Evolutionary conservation across 2,888 invertebrate genomes (phyloP).

Genomic region (Hirtodrosophila cameraria): DNA sequence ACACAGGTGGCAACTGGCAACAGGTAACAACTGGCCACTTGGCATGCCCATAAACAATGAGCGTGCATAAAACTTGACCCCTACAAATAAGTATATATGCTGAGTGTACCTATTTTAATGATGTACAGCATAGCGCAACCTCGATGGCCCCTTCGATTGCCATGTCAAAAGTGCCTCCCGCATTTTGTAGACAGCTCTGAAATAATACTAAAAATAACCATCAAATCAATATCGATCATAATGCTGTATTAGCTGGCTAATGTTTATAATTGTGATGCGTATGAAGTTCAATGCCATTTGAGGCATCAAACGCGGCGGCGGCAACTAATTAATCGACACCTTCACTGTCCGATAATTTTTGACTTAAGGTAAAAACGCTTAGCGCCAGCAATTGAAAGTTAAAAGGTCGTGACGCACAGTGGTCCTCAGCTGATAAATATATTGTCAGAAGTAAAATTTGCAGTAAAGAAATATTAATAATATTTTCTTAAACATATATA

Average conservation of each 20-base stretch:
- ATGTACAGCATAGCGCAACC: conserved; percentile 6
- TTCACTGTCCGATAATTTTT: conserved; percentile 14
- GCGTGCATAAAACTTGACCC: conserved; percentile 39
- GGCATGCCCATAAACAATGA: conserved; percentile 32
- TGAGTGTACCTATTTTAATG: conserved; percentile 40
- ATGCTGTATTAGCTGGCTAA: conserved; percentile 41
- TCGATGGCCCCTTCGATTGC: conserved; percentile 6
- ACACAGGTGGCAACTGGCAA: conserved; percentile 26
- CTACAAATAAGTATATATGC: conserved; percentile 1
- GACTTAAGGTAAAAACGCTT: conserved; percentile 45
- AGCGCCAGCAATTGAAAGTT: conserved; percentile 45
- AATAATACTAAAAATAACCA: conserved; percentile 10
- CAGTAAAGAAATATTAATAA: no score
- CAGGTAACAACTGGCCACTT: no score
- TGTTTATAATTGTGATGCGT: conserved; percentile 25
- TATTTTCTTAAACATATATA: no score
- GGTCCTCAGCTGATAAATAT: no score
- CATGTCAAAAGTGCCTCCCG: conserved; percentile 12
- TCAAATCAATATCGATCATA: conserved; percentile 9
- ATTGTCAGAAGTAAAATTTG: no score
- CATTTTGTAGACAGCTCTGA: conserved; percentile 18
- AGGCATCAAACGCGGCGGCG: conserved; percentile 5
- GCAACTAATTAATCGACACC: conserved; percentile 47
- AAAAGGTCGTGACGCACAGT: conserved; percentile 22
- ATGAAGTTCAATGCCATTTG: conserved; percentile 67